phyloP scores from a whole-genome alignment of 2,113 vertebrate species.

The Phalacrocorax carbo region DNA sequence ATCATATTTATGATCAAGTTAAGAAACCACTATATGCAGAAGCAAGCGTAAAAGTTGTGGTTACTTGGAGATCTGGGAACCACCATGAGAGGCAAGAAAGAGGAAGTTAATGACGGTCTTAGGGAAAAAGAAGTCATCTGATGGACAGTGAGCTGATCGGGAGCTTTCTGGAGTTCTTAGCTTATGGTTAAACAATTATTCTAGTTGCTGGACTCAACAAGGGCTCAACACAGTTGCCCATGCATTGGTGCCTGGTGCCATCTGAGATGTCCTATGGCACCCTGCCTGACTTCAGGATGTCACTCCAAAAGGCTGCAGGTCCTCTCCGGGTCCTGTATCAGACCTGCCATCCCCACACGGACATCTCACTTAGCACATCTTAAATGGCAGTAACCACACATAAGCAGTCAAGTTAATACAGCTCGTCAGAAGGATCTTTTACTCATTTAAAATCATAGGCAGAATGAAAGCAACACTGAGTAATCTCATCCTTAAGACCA shows the following conservation, averaged over 20 bases:
- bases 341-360: background rate
- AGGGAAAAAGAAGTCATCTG: background rate
- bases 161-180: background rate
- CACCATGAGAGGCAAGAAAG: background rate
- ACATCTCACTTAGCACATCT: background rate
- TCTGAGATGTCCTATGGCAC: background rate
- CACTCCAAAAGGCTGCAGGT: background rate
- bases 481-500: background rate
- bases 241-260: rapidly evolving
- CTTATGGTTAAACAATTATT: background rate
- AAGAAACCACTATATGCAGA: background rate
- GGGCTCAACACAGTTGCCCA: background rate
- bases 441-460: background rate
- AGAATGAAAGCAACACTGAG: background rate
- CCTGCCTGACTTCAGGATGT: background rate
- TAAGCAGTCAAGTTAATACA: background rate
- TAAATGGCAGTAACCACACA: background rate
- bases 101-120: background rate
- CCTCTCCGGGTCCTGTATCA: background rate
- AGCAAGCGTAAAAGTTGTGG: background rate
- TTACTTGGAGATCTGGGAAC: background rate
- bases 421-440: background rate
- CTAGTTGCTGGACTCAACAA: background rate
- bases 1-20: background rate
- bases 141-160: background rate